Evolutionary conservation across 2,797 vertebrate species (phyloP), one percentile per base, ranked within the genome.

Genomic region (Malurus leucopterus): DNA sequence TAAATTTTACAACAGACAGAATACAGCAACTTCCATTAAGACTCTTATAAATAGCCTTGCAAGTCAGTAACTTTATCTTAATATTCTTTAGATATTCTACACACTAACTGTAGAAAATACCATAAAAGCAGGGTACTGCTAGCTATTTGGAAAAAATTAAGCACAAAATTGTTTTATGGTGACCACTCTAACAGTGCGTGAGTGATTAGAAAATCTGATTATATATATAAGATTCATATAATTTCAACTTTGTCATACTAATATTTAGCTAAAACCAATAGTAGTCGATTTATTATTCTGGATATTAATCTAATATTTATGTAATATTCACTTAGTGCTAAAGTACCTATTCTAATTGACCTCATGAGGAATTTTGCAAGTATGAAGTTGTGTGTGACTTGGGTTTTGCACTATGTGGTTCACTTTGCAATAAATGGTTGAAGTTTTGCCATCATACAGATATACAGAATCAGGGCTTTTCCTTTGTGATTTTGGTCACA

Each of bases 181-280:
- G 73, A 59, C 22, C 53, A 53, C 23, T 84, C 46, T n/a, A 61
- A 54, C 8, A 58, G 30, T 32, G 3, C 59, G 34, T 49, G 13
- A 77, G 29, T 41, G 13, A 9, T 78, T 70, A 86, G 55, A 87
- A 90, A 73, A 27, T 64, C 64, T 61, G 67, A 73, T 74, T 59
- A 49, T 9, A 50, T 16, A 23, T 59, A 21, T 81, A 59, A 78
- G 11, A 23, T 38, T 20, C 32, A 38, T 57, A 69, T 57, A 64
- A 74, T 75, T 86, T 89, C 55, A 61, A 24, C 32, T 64, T 92
- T 86, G 18, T 50, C 47, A 47, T 53, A 36, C 8, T 36, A 72
- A 22, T 89, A 80, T 89, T 88, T 87, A 89, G n/a, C 30, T 81
- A 88, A 93, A 91, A 40, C 6, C 55, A 68, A 15, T 47, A 85